phyloP scores from a whole-genome alignment of 2,113 vertebrate genomes.

The Cyanocitta stelleri region DNA sequence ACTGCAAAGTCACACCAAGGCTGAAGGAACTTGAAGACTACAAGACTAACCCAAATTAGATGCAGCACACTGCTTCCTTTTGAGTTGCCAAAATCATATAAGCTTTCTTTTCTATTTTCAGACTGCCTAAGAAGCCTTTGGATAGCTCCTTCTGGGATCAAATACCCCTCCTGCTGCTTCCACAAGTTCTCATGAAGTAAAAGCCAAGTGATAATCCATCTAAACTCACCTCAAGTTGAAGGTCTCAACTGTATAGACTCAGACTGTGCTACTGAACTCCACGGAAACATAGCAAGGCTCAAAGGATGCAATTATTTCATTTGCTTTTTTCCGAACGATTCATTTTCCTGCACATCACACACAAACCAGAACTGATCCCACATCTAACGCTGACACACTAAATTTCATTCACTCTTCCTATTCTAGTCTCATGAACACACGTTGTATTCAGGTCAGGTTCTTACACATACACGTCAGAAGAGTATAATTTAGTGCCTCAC shows the following conservation, averaged over 20 bases:
- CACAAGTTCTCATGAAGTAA: neutral
- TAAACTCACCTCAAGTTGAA: neutral
- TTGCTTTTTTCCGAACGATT: neutral
- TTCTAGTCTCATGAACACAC: neutral
- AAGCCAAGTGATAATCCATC: neutral
- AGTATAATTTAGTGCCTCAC: neutral
- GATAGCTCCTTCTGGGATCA: neutral
- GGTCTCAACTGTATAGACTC: neutral
- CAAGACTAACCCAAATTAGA: neutral
- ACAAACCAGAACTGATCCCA: neutral
- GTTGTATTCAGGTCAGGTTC: neutral
- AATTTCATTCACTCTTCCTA: neutral
- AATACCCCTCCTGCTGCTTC: neutral
- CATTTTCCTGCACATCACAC: neutral
- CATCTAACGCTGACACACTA: no score
- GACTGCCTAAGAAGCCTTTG: neutral
- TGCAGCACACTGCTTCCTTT: neutral
- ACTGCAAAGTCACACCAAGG: neutral
- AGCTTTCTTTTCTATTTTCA: neutral
- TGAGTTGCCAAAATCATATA: neutral
- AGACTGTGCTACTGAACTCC: neutral
- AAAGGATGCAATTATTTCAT: neutral
- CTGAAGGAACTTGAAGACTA: rapidly evolving
- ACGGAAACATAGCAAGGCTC: neutral
- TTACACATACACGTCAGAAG: neutral